A percentile compares a stretch with the other conserved stretches of the same genome.
Evolutionary conservation across 1,140 invertebrate genomes (phyloP).

Genomic region (Sinella curviseta): DNA sequence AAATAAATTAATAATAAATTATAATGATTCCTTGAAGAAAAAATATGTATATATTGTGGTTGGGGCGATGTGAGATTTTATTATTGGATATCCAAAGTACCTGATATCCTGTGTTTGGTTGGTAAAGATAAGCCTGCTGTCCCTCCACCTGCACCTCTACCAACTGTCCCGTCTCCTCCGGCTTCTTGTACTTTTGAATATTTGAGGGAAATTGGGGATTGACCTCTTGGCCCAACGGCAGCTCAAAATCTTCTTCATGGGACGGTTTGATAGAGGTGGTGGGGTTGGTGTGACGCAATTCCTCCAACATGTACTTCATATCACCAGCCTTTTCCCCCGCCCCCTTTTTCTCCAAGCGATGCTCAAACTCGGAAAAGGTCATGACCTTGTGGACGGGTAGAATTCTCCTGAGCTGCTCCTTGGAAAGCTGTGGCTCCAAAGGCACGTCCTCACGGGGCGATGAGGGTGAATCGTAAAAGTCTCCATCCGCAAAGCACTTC

Average conservation of each 20-base stretch:
- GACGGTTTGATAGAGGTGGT: neutral
- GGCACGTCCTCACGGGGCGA: neutral
- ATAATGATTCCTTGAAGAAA: slow-evolving; percentile 29
- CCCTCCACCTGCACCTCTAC: slow-evolving; percentile 15
- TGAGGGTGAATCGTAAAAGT: neutral
- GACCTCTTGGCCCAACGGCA: neutral
- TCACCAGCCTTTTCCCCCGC: neutral
- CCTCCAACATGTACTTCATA: slow-evolving; percentile 2
- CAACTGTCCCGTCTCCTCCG: neutral
- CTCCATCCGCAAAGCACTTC: neutral
- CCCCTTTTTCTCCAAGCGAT: neutral
- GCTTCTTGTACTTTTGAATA: neutral
- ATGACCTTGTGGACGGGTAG: neutral
- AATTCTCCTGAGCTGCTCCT: neutral
- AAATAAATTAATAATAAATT: no score
- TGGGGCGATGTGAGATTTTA: no score
- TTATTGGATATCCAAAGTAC: no score
- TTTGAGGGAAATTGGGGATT: neutral
- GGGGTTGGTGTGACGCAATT: neutral
- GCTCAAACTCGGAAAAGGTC: slow-evolving; percentile 35
- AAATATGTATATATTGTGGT: neutral
- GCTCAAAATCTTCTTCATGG: neutral
- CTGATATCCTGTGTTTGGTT: slow-evolving; percentile 33
- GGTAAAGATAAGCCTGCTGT: slow-evolving; percentile 29
- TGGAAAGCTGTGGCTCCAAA: neutral